A percentile compares a stretch with the other conserved stretches of the same genome.
phyloP scores from a whole-genome alignment of 2,797 vertebrate species.

The Mormyrus hasselquistii region DNA sequence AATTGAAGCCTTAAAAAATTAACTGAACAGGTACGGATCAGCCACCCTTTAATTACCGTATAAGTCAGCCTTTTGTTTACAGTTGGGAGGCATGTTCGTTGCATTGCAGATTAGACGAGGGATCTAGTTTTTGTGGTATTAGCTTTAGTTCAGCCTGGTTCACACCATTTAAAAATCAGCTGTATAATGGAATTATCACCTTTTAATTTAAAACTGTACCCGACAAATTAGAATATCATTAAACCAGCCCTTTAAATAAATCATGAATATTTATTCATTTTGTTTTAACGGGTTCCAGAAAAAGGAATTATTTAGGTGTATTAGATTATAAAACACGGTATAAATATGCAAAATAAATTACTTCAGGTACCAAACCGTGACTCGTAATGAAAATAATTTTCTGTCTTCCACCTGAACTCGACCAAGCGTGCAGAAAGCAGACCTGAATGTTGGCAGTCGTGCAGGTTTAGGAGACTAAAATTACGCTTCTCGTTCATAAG shows the following conservation, averaged over 20 bases:
- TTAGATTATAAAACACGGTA: background rate
- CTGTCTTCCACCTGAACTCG: background rate
- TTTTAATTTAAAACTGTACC: slow-evolving; percentile 16
- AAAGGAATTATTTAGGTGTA: background rate
- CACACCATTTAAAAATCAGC: slow-evolving; percentile 32
- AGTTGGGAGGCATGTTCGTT: slow-evolving; percentile 33
- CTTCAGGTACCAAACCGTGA: slow-evolving; percentile 17
- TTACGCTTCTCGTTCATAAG: background rate
- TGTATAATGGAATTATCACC: slow-evolving; percentile 28
- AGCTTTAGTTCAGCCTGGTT: slow-evolving; percentile 36
- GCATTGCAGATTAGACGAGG: slow-evolving; percentile 36
- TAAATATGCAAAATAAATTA: slow-evolving; percentile 25
- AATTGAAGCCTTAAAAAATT: slow-evolving; percentile 61
- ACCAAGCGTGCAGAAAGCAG: background rate
- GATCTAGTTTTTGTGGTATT: slow-evolving; percentile 42
- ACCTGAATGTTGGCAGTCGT: background rate
- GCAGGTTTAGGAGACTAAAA: background rate
- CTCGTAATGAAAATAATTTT: slow-evolving; percentile 4
- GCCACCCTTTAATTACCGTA: slow-evolving; percentile 50
- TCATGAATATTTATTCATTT: slow-evolving; percentile 11
- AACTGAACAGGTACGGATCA: slow-evolving; percentile 45
- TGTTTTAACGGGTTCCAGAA: slow-evolving; percentile 21
- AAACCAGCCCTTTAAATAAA: slow-evolving; percentile 8
- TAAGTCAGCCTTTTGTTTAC: slow-evolving; percentile 51
- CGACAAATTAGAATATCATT: slow-evolving; percentile 11